Base-by-base conservation (phyloP, 2,888 invertebrate species). In the Aphodius granarius region DNA sequence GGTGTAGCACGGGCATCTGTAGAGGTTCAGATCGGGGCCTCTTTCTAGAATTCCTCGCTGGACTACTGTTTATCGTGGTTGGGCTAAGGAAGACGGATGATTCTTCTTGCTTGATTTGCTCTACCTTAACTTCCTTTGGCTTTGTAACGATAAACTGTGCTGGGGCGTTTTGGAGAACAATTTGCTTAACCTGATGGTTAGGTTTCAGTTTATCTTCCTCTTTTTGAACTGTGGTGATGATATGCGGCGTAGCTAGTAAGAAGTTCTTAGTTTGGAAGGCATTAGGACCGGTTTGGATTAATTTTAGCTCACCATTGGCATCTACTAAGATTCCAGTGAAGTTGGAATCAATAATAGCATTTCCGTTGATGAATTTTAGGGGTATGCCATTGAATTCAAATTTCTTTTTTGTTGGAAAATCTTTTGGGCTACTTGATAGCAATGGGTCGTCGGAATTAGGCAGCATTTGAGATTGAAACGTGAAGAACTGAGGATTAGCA, bases 371-470 rank as follows among this genome's bases (percentile, higher is more conserved):
- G 76, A 91, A 89, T 84, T 90, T 89, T 21, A 91, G 87, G 75
- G 91, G 91, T 73, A 88, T 84, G 20, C 88, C 88, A 74, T 88
- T 88, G 72, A 91, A 89, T 81, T 91, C 91, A 78, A 91, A 90
- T 76, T 87, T 86, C 79, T 90, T 90, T 65, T 89, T 87, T 0
- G 89, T 86, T 70, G 89, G 89, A 83, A 95, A 95, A 84, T 95
- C 95, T 78, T 95, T 92, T 0, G 95, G 95, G 80, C 93, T 95
- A 76, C 95, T 95, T 0, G 95, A 95, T 17, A 96, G 86, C 3
- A 95, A 86, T 0, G 95, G 95, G 85, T 95, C 95, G 83, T 95
- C 95, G 0, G 95, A 95, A 84, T 95, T 95, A 13, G 95, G 92
- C 94, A 95, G 94, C 90, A 95, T 95, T 82, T 95, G 93, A 3